phyloP scores from a whole-genome alignment of 2,113 vertebrate genomes.

The Phyllostomus hastatus region DNA sequence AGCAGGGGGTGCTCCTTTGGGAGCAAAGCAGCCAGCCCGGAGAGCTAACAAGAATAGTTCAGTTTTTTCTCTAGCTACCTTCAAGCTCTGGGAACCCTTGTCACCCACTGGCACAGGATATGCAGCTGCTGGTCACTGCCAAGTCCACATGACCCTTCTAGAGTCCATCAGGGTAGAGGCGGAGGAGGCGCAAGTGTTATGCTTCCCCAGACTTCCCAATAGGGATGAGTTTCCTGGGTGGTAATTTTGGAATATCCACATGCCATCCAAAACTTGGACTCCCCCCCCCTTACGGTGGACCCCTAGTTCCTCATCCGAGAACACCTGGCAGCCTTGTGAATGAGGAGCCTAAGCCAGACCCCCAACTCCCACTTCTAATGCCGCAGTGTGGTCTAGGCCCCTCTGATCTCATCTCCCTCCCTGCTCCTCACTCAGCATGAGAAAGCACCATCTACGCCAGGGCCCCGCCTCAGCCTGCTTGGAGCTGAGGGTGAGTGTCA shows the following conservation, averaged over 20 bases:
- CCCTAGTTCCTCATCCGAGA: neutral
- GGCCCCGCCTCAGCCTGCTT: neutral
- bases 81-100: neutral
- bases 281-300: neutral
- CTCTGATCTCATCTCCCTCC: neutral
- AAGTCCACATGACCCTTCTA: neutral
- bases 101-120: neutral
- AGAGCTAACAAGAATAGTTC: neutral
- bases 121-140: neutral
- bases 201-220: neutral
- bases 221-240: neutral
- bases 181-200: neutral
- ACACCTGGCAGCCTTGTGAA: neutral
- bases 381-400: neutral
- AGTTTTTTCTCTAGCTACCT: neutral
- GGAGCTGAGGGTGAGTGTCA: neutral
- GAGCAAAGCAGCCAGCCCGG: neutral
- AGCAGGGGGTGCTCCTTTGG: neutral
- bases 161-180: neutral
- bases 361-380: neutral
- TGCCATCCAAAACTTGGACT: neutral
- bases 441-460: neutral
- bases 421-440: neutral
- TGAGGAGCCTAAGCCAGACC: neutral
- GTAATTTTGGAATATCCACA: neutral